phyloP scores from a whole-genome alignment of 2,797 vertebrate genomes.

The Microcaecilia unicolor region DNA sequence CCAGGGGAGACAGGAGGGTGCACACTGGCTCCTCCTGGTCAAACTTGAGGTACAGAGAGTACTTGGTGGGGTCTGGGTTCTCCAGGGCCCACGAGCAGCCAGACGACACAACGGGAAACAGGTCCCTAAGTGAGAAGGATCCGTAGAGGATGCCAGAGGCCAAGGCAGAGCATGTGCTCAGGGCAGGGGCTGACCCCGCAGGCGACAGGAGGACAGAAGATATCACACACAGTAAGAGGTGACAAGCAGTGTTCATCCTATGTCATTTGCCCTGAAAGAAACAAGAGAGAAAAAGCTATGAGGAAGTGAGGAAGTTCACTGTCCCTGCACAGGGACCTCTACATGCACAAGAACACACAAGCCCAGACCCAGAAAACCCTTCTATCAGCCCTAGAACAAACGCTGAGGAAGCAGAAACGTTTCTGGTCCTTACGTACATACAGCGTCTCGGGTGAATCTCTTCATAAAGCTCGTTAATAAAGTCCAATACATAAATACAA shows the following conservation, averaged over 20 bases:
- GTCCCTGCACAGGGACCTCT: background rate
- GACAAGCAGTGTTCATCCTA: constrained; percentile 99
- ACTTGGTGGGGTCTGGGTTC: constrained; percentile 96
- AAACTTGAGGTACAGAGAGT: constrained; percentile 94
- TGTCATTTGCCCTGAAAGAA: constrained; percentile 87
- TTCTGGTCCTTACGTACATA: no score
- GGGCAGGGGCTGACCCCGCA: constrained; percentile 64
- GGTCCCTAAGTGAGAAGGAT: constrained; percentile 95
- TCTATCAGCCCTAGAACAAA: no score
- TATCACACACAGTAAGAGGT: constrained; percentile 98
- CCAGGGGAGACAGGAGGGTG: constrained; percentile 78
- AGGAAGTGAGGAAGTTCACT: constrained; percentile 4
- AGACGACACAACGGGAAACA: constrained; percentile 80
- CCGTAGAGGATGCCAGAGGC: constrained; percentile 94
- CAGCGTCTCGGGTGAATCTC: no score
- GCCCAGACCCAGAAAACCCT: no score
- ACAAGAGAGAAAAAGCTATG: background rate
- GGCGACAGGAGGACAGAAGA: constrained; percentile 87
- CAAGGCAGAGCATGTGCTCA: constrained; percentile 86
- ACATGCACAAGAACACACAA: no score
- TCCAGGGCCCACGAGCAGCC: constrained; percentile 97
- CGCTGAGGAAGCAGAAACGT: no score
- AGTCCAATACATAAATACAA: no score
- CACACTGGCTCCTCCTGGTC: constrained; percentile 83
- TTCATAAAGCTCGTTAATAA: no score